Evolutionary conservation across 1,140 invertebrate genomes (phyloP), one percentile per base, ranked within the genome.

Genomic region (Trichonephila clavata): DNA sequence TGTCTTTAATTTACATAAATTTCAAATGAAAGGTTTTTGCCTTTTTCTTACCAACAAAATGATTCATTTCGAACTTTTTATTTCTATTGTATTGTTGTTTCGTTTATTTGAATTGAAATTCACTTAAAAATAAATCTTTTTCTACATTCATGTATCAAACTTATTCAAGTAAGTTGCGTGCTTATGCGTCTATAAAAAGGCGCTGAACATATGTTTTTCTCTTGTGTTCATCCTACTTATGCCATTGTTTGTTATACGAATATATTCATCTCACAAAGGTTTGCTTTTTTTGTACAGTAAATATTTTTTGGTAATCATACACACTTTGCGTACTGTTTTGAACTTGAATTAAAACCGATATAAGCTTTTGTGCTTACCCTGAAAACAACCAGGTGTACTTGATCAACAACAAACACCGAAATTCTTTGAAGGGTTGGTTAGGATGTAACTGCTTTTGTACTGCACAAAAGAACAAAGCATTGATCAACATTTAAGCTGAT

Each of bases 141-240:
- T 77, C 32, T 77, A 16, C 32, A 77, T 0, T 18, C 27, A 77
- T 32, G 32, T 77, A 18, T 77, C 71, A 77, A 32, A 77, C 16
- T 16, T 16, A 77, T 77, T 14, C 71, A 77, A 77, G 7, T 57
- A 68, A 24, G 43, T 87, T n/a, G 86, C 86, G 86, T 87, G 86
- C 24, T 3, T 21, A 24, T 21, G 32, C n/a, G 86, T n/a, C 1
- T 27, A 43, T 87, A 61, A 65, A 39, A 60, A 50, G 21, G 27
- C 39, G 86, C 39, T 20, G 86, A 43, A 87, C 86, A 87, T 24
- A 43, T 87, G 86, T 87, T 87, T 87, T 87, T 87, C 86, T 87
- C 86, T 39, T 65, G 13, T 32, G 61, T 87, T 16, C 32, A 60
- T 32, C 61, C 57, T 27, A 63, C 39, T 61, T 63, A 39, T 84